Evolutionary conservation across 2,888 invertebrate genomes (phyloP), one percentile per base, ranked within the genome.

Genomic region (Seladonia tumulorum): DNA sequence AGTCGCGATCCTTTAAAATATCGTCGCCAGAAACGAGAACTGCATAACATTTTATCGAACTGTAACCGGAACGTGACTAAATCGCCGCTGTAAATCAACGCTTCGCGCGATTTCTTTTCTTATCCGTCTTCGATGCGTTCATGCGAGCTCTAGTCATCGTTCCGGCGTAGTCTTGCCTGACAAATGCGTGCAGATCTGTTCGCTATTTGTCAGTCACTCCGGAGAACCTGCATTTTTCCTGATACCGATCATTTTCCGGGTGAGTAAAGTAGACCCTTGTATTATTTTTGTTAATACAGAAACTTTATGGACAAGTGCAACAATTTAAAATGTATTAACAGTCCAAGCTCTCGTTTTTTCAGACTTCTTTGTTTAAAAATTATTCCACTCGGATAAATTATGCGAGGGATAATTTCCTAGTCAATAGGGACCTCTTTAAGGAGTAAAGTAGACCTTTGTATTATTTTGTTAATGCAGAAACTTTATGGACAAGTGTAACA

Each of bases 1-100:
- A 53, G 57, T 79, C 60, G 60, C 79, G 60, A 71, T 63, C 79
- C 71, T 71, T 71, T 79, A 63, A 81, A 81, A 60, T 79, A 79
- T 81, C 49, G 47, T 71, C 71, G 49, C 8, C 60, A 47, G 79
- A 79, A 71, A 60, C 42, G 16, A 8, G 29, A 57, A 22, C 60
- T 60, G 71, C 47, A 63, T 47, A 72, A 81, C 72, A 81, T 79
- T 81, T 80, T 71, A 81, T 57, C 71, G 71, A 29, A 39, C 35
- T 16, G 39, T 70, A 57, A 39, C n/a, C 47, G 79, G 7, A 71
- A 72, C 81, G 80, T 79, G 81, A 63, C 79, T 63, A 80, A 47
- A 71, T 63, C 63, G 71, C 63, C 18, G 10, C 71, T 60, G 60
- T 81, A 72, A 79, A 81, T 81, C 81, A 79, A 63, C 39, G 42